Percentiles rank a stretch among this genome's conserved stretches.
phyloP scores from a whole-genome alignment of 2,888 invertebrate species.

The Ophion ellenae region DNA sequence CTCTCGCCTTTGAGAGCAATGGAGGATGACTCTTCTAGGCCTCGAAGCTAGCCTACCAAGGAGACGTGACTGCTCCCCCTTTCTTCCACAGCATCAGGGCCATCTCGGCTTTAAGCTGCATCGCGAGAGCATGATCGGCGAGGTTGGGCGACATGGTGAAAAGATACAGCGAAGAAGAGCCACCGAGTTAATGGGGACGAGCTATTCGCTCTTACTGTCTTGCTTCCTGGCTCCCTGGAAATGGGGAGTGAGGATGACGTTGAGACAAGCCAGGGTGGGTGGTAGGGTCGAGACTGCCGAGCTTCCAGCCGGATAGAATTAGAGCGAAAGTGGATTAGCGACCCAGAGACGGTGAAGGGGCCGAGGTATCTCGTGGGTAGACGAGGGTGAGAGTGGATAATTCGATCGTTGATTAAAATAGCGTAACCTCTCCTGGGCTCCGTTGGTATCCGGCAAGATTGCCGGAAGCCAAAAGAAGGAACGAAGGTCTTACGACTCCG shows the following conservation, averaged over 20 bases:
- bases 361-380: slow-evolving; percentile 21
- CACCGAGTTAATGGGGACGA: slow-evolving; percentile 23
- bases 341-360: slow-evolving; percentile 51
- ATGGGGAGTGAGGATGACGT: slow-evolving; percentile 50
- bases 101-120: neutral
- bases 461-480: slow-evolving; percentile 27
- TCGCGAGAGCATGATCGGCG: neutral
- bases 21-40: neutral
- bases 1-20: slow-evolving; percentile 11
- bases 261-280: slow-evolving; percentile 49
- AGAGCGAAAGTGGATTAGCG: slow-evolving; percentile 71
- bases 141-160: neutral
- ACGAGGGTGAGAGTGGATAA: slow-evolving; percentile 63
- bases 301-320: slow-evolving; percentile 69
- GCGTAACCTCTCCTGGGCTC: slow-evolving; percentile 59
- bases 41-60: slow-evolving; percentile 3
- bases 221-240: slow-evolving; percentile 6
- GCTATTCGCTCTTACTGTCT: slow-evolving; percentile 45
- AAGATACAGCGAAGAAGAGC: neutral
- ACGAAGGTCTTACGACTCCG: slow-evolving; percentile 19
- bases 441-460: slow-evolving; percentile 43
- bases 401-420: slow-evolving; percentile 68
- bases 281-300: slow-evolving; percentile 50
- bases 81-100: neutral
- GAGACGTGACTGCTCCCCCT: slow-evolving; percentile 12